Percentiles rank a stretch among this genome's conserved stretches.
These are phyloP conservation scores for Cryptus viduatorius DNA, from an alignment of 2,888 invertebrate genomes.

Conservation along the genomic window DNA sequence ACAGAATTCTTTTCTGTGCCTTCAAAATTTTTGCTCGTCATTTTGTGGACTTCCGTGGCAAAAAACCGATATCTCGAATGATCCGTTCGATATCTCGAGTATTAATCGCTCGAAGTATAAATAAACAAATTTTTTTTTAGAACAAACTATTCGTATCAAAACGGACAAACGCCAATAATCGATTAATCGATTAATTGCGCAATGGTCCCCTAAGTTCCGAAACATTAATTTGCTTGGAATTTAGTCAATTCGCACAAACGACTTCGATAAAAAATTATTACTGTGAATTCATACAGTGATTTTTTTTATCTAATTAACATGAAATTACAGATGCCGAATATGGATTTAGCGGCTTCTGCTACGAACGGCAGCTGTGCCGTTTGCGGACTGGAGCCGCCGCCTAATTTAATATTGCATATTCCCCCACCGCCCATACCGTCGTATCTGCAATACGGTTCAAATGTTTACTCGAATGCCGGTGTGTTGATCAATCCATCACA, in stretches of 20 bases:
- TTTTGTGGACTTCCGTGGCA: neutral
- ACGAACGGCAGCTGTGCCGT: conserved; percentile 82
- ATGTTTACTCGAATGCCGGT: conserved; percentile 78
- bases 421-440: conserved; percentile 94
- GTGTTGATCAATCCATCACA: conserved; percentile 77
- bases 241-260: too few relatives aligned
- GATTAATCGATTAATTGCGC: too few relatives aligned
- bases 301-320: neutral
- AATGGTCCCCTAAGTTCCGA: too few relatives aligned
- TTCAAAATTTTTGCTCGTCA: neutral
- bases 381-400: conserved; percentile 90
- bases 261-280: too few relatives aligned
- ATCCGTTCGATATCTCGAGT: too few relatives aligned
- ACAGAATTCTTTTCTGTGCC: neutral
- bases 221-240: too few relatives aligned
- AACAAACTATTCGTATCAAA: too few relatives aligned
- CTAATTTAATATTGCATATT: conserved; percentile 92
- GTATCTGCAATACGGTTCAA: conserved; percentile 87
- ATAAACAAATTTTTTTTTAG: too few relatives aligned
- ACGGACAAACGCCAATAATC: too few relatives aligned
- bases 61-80: too few relatives aligned
- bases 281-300: neutral
- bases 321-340: conserved; percentile 72
- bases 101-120: too few relatives aligned
- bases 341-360: conserved; percentile 72